Evolutionary conservation across 2,888 invertebrate species (phyloP), one percentile per base, ranked within the genome.

Genomic region (Neocrepidodera transversa): DNA sequence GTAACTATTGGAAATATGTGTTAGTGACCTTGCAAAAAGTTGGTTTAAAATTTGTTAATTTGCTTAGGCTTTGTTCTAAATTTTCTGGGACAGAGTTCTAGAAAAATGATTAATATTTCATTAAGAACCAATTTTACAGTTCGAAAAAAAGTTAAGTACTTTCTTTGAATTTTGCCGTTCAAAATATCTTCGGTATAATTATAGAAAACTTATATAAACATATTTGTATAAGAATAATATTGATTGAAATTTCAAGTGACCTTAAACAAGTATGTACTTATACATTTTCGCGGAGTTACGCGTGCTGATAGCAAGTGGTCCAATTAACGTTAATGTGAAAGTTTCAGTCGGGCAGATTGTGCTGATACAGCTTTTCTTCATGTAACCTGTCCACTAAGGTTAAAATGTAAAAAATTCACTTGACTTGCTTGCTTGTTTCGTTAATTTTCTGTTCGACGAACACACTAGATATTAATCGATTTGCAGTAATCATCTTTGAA

Each of bases 261-360:
- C 54, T 47, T 38, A 47, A 54, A 47, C 54, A 20, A 38, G 38
- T 17, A 28, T 26, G 47, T n/a, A n/a, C 4, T 3, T 23, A 23
- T 7, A 38, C 38, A n/a, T 54, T 23, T 45, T 20, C 17, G 36
- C 47, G 28, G 36, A 45, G 23, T 54, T 54, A 47, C 23, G 47
- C 32, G 48, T 47, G 48, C 47, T 48, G 55, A 55, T 51, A 57
- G 28, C 42, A 50, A 51, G 57, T 57, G 57, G 57, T 42, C 36
- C 57, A 51, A 57, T 57, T 57, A 56, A 56, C 50, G 50, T 56
- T 32, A 57, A 57, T 57, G 57, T 57, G 57, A 57, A 57, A 57
- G 57, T 57, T 50, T 18, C 23, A 26, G 55, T 49, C 30, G 42
- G 51, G 43, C 42, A 40, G 50, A 50, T 55, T 40, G 20, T 30